Conservation (phyloP, 2,113 vertebrate genomes). For the Rhegmatorhina hoffmannsi region DNA sequence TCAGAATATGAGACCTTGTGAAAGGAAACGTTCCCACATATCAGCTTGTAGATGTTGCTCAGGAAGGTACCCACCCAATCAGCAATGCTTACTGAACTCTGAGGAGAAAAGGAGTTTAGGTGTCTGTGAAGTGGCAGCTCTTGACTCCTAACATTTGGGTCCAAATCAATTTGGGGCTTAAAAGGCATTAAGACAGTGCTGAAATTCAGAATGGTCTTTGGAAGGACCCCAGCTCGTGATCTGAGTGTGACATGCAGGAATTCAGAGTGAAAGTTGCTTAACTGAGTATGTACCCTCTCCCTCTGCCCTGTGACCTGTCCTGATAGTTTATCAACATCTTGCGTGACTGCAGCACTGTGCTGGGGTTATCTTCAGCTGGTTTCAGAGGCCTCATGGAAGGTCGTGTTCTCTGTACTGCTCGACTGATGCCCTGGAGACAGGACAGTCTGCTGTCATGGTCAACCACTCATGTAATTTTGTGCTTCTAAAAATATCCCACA, state of each 20-base stretch:
- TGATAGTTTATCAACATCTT: not conserved
- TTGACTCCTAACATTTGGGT: not conserved
- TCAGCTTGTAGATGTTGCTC: not conserved
- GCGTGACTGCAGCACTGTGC: not conserved
- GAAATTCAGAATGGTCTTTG: not conserved
- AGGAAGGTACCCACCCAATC: not conserved
- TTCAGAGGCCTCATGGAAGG: not conserved
- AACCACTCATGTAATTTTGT: not conserved
- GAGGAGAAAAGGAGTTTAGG: not conserved
- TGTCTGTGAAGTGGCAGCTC: not conserved
- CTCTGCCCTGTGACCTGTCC: not conserved
- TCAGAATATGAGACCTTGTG: not conserved
- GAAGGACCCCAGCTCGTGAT: not conserved
- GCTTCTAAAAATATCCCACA: not conserved
- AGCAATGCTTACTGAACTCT: not conserved
- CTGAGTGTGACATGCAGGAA: not conserved
- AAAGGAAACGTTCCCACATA: not conserved
- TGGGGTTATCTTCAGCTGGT: not conserved
- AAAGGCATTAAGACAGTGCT: not conserved
- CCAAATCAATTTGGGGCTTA: not conserved
- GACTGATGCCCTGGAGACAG: not conserved
- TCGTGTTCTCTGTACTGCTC: not conserved
- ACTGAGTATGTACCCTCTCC: not conserved
- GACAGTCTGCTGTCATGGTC: not conserved
- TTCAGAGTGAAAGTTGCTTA: not conserved